Evolutionary conservation across 2,888 invertebrate genomes (phyloP).

Genomic region (Digitonthophagus gazella): DNA sequence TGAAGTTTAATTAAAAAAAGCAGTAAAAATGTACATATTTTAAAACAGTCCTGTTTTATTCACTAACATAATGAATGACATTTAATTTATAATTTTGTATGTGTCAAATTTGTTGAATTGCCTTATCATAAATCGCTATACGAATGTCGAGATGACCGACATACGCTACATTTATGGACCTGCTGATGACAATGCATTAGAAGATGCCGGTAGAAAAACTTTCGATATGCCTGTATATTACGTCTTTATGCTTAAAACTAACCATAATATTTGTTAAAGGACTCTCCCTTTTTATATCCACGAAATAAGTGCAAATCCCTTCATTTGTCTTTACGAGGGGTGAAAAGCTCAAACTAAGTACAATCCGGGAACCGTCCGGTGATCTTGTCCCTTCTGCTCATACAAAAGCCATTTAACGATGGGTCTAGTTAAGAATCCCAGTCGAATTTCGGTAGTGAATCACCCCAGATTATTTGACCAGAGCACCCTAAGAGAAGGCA

Average conservation of each 20-base stretch:
- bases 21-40: too few species aligned
- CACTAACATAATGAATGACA: too few species aligned
- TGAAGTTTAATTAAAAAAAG: too few species aligned
- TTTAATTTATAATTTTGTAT: too few species aligned
- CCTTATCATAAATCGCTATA: too few species aligned
- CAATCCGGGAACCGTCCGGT: slow-evolving; percentile 28
- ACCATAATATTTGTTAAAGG: not conserved
- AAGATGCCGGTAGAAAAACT: too few species aligned
- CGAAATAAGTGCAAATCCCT: slow-evolving; percentile 49
- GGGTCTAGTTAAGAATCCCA: slow-evolving; percentile 39
- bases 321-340: slow-evolving; percentile 50
- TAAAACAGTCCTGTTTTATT: too few species aligned
- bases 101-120: too few species aligned
- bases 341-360: slow-evolving; percentile 48
- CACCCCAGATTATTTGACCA: slow-evolving; percentile 32
- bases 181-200: too few species aligned
- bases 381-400: slow-evolving; percentile 21
- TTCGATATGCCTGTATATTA: too few species aligned
- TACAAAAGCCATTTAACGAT: slow-evolving; percentile 40
- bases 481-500: slow-evolving; percentile 24
- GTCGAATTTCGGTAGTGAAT: slow-evolving; percentile 41
- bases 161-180: too few species aligned
- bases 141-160: too few species aligned
- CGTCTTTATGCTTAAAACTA: not conserved
- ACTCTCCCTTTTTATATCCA: slow-evolving; percentile 26